Evolutionary conservation across 2,113 vertebrate species (phyloP).

Genomic region (Speoplatyrhinus poulsoni): DNA sequence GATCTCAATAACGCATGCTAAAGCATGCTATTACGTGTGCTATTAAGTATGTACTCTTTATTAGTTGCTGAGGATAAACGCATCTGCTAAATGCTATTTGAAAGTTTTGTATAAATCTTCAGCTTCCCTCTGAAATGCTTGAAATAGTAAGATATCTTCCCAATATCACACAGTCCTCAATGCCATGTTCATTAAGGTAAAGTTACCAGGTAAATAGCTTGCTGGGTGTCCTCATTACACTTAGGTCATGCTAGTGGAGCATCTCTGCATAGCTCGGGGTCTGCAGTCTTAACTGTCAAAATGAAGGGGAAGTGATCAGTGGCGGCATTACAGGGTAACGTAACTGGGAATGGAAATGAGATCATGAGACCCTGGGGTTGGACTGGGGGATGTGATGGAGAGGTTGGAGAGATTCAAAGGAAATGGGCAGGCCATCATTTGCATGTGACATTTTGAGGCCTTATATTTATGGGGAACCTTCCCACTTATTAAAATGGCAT

Average conservation of each 20-base stretch:
- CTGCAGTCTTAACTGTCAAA: neutral
- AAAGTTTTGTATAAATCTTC: too few species aligned
- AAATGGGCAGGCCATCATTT: constrained; percentile 8
- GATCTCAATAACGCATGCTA: too few species aligned
- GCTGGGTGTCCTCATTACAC: constrained; percentile 9
- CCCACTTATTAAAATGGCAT: neutral
- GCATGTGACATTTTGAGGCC: constrained; percentile 26
- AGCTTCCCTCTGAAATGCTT: too few species aligned
- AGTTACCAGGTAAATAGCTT: constrained; percentile 2
- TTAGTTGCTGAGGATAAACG: too few species aligned
- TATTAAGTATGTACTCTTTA: too few species aligned
- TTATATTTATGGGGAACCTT: neutral
- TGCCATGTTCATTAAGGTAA: constrained; percentile 12
- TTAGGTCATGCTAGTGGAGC: constrained; percentile 27
- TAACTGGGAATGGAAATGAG: constrained; percentile 21
- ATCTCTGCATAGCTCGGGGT: neutral
- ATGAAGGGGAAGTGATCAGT: neutral
- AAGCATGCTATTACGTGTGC: too few species aligned
- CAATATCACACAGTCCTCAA: neutral
- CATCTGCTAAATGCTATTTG: too few species aligned
- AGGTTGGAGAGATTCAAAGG: neutral
- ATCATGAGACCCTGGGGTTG: constrained; percentile 9
- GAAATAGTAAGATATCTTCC: neutral
- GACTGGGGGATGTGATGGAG: neutral
- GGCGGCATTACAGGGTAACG: neutral